Evolutionary conservation across 1,140 invertebrate species (phyloP).

Genomic region (Metaphire vulgaris): DNA sequence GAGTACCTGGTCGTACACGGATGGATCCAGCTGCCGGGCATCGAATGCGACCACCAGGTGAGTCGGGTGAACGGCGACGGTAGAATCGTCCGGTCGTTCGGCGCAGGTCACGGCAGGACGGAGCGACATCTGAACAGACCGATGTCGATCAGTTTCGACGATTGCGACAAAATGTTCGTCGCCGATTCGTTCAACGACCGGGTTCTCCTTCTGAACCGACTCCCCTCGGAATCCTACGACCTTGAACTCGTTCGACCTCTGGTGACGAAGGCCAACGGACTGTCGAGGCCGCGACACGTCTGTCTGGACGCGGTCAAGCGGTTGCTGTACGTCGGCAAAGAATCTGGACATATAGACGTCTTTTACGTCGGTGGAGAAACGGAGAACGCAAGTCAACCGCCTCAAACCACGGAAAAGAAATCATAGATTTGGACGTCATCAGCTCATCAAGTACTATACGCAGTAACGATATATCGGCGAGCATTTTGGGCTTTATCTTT

Average conservation of each 20-base stretch:
- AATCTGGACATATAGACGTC: neutral
- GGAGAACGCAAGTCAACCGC: neutral
- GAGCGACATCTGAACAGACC: neutral
- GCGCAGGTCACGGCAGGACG: neutral
- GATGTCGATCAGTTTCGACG: neutral
- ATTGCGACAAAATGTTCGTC: neutral
- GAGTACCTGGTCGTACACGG: neutral
- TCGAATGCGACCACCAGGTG: neutral
- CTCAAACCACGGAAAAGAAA: neutral
- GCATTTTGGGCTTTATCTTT: no score
- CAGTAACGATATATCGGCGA: no score
- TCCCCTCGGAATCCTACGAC: neutral
- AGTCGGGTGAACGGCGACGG: neutral
- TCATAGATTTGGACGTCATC: no score
- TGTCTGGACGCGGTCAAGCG: neutral
- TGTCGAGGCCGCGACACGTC: neutral
- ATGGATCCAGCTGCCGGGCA: neutral
- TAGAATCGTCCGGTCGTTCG: neutral
- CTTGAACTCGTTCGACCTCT: neutral
- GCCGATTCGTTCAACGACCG: neutral
- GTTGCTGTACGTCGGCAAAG: neutral
- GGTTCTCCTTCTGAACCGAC: neutral
- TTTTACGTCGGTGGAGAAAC: neutral
- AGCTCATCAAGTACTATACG: no score
- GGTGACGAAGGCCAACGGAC: neutral